Evolutionary conservation across 2,888 invertebrate genomes (phyloP).

Genomic region (Scelioninae gen. 1): DNA sequence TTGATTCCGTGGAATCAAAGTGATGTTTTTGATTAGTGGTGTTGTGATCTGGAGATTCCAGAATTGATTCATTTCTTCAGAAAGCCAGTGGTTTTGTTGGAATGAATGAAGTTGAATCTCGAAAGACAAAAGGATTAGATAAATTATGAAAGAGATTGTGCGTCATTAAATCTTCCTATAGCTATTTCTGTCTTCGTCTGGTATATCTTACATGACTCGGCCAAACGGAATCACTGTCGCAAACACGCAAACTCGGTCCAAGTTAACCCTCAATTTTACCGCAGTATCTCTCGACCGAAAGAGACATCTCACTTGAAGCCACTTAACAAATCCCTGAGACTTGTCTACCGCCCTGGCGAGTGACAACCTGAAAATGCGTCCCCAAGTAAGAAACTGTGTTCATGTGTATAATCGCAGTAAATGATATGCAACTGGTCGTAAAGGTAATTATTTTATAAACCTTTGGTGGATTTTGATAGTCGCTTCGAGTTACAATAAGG

Average conservation of each 20-base stretch:
- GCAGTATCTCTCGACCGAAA: constrained; percentile 72
- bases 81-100: no score
- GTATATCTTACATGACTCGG: constrained; percentile 71
- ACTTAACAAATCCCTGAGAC: constrained; percentile 72
- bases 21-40: background rate
- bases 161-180: background rate
- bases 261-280: constrained; percentile 78
- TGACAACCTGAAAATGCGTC: constrained; percentile 13
- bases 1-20: constrained; percentile 2
- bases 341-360: constrained; percentile 20
- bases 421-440: constrained; percentile 36
- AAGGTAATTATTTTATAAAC: constrained; percentile 22
- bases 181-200: background rate
- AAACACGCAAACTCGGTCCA: constrained; percentile 77
- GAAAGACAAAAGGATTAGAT: no score
- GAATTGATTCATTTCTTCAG: no score
- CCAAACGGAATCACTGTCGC: constrained; percentile 78
- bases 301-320: constrained; percentile 76
- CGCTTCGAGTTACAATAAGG: background rate
- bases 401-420: constrained; percentile 8
- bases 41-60: no score
- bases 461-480: background rate
- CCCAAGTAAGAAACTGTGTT: background rate
- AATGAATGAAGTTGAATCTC: no score
- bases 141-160: constrained; percentile 8